Conservation (phyloP, 2,797 vertebrate genomes). For the Tympanoctomys barrerae region DNA sequence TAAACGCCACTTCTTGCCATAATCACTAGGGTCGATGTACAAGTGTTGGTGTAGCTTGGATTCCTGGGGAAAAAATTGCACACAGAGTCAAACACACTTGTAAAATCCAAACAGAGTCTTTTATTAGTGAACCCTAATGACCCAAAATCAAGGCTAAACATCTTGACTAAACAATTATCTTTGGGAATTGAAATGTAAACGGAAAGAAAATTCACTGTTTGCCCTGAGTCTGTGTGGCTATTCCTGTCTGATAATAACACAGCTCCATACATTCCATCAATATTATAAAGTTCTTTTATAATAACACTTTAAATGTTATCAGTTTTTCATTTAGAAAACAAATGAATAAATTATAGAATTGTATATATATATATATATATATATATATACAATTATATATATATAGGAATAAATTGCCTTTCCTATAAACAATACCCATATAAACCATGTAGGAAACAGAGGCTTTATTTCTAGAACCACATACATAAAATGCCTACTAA, state of each 20-base stretch:
- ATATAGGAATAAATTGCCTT: conserved; percentile 6
- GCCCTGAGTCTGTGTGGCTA: conserved; percentile 46
- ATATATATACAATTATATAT: not conserved
- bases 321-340: conserved; percentile 50
- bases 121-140: conserved; percentile 77
- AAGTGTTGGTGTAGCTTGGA: conserved; percentile 39
- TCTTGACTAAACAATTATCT: conserved; percentile 82
- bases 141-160: conserved; percentile 80
- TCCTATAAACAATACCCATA: conserved; percentile 36
- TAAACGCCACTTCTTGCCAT: conserved; percentile 28
- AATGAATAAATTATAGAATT: conserved; percentile 3
- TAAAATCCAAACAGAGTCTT: conserved; percentile 81
- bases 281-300: conserved; percentile 17
- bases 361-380: not conserved
- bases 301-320: conserved; percentile 16
- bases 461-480: conserved; percentile 21
- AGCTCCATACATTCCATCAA: not conserved
- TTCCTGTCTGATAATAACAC: conserved; percentile 26
- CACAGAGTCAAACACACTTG: conserved; percentile 74
- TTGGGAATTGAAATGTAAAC: conserved; percentile 80
- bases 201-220: conserved; percentile 64
- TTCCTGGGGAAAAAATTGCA: conserved; percentile 30
- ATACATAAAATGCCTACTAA: conserved; percentile 1
- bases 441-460: conserved; percentile 2
- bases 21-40: not conserved